These are phyloP conservation scores for Caerostris darwini DNA, from an alignment of 1,140 invertebrate species.

Conservation along the genomic window DNA sequence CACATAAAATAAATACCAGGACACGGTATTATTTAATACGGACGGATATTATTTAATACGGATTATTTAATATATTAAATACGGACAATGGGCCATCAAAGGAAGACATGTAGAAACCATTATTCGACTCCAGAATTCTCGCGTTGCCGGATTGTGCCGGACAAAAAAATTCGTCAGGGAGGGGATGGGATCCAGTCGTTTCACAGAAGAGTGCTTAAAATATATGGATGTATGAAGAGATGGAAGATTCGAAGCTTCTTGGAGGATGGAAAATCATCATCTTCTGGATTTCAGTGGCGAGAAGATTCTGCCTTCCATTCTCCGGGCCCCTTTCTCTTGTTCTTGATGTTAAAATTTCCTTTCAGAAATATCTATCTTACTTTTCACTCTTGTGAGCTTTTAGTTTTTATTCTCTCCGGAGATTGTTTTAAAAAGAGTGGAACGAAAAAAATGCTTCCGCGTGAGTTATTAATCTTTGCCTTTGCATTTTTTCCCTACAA, in stretches of 20 bases:
- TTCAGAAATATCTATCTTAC: neutral
- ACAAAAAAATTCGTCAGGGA: slow-evolving; percentile 26
- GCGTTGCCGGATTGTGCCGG: slow-evolving; percentile 63
- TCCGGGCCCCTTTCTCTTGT: neutral
- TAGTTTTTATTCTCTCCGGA: too few relatives aligned
- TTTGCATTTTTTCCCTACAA: too few relatives aligned
- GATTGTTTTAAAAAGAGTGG: too few relatives aligned
- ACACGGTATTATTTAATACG: slow-evolving; percentile 2
- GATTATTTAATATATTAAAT: too few relatives aligned
- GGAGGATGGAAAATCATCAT: slow-evolving; percentile 66
- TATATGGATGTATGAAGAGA: slow-evolving; percentile 61
- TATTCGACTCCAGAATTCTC: slow-evolving; percentile 65
- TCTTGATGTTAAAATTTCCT: too few relatives aligned
- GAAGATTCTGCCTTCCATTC: neutral
- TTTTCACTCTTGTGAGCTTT: too few relatives aligned
- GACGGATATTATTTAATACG: too few relatives aligned
- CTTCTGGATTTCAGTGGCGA: slow-evolving; percentile 42
- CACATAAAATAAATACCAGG: slow-evolving; percentile 70
- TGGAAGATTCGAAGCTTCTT: neutral
- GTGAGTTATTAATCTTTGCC: too few relatives aligned
- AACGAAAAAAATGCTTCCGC: too few relatives aligned
- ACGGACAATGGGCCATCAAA: slow-evolving; percentile 68
- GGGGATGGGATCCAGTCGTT: slow-evolving; percentile 27
- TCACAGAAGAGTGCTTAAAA: slow-evolving; percentile 62
- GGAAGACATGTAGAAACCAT: slow-evolving; percentile 69